phyloP scores from a whole-genome alignment of 2,113 vertebrate species.

The Heloderma charlesbogerti region DNA sequence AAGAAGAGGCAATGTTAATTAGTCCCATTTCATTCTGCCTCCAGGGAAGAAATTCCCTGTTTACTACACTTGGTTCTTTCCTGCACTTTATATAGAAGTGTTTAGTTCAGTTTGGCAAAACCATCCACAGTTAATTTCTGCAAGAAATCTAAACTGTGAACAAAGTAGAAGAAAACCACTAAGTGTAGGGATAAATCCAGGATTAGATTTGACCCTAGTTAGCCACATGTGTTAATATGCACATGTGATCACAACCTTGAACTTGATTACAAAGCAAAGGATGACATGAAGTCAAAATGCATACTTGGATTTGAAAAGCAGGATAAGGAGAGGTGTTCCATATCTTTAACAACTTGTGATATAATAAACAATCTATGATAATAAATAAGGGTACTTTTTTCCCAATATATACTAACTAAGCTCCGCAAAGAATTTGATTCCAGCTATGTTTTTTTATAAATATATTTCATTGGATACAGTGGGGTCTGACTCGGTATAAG shows the following conservation, averaged over 20 bases:
- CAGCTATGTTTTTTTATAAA: not conserved
- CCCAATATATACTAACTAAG: not conserved
- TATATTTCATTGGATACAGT: not conserved
- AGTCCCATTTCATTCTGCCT: not conserved
- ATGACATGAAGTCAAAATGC: not conserved
- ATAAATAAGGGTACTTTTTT: not conserved
- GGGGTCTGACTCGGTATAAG: too few relatives aligned
- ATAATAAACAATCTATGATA: not conserved
- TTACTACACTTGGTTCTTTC: not conserved
- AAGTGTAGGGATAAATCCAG: too few relatives aligned
- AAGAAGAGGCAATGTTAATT: conserved; percentile 12
- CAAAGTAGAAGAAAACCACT: not conserved
- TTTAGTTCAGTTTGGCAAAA: not conserved
- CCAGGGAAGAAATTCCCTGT: not conserved
- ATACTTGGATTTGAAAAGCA: not conserved
- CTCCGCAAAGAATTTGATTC: not conserved
- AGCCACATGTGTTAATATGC: not conserved
- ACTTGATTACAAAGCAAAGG: not conserved
- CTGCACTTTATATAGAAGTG: not conserved
- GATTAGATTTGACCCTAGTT: not conserved
- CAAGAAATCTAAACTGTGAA: not conserved
- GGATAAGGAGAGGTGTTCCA: not conserved
- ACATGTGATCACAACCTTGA: not conserved
- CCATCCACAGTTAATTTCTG: not conserved
- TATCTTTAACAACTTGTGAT: not conserved